Evolutionary conservation across 1,140 invertebrate species (phyloP).

Genomic region (Brachionus angularis): DNA sequence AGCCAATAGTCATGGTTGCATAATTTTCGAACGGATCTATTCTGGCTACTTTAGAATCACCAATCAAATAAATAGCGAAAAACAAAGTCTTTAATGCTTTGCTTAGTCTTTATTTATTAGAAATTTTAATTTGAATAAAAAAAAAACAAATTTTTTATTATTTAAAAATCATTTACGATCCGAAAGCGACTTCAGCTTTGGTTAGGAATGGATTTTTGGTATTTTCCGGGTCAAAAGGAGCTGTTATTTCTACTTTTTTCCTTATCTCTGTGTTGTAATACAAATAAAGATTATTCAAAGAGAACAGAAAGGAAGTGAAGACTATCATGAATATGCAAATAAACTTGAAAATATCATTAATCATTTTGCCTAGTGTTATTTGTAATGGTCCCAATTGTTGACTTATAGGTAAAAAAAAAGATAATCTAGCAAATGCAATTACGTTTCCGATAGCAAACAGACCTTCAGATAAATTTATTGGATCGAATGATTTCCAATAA

Average conservation of each 20-base stretch:
- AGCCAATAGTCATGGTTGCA: conserved; percentile 46
- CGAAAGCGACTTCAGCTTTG: conserved; percentile 11
- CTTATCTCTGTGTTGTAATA: conserved; percentile 57
- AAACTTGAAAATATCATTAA: conserved; percentile 54
- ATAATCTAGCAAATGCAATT: conserved; percentile 56
- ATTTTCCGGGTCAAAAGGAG: conserved; percentile 40
- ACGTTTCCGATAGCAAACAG: conserved; percentile 53
- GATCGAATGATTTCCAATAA: conserved; percentile 50
- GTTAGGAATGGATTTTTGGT: conserved; percentile 19
- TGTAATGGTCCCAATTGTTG: conserved; percentile 58
- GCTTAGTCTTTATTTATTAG: conserved; percentile 64
- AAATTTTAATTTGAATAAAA: conserved; percentile 57
- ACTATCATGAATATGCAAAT: conserved; percentile 49
- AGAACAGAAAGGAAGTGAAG: conserved; percentile 58
- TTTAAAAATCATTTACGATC: conserved; percentile 20
- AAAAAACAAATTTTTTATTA: neutral
- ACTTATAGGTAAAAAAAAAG: conserved; percentile 58
- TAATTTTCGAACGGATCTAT: conserved; percentile 55
- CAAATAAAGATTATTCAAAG: conserved; percentile 58
- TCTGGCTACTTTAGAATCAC: conserved; percentile 64
- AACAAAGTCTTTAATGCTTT: conserved; percentile 73
- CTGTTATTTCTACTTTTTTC: conserved; percentile 50
- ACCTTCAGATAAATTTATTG: conserved; percentile 50
- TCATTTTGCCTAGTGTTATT: conserved; percentile 58
- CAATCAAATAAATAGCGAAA: conserved; percentile 61